These are phyloP conservation scores for Leptinotarsa defecta DNA, from an alignment of 1,140 invertebrate species.

Conservation along the genomic window DNA sequence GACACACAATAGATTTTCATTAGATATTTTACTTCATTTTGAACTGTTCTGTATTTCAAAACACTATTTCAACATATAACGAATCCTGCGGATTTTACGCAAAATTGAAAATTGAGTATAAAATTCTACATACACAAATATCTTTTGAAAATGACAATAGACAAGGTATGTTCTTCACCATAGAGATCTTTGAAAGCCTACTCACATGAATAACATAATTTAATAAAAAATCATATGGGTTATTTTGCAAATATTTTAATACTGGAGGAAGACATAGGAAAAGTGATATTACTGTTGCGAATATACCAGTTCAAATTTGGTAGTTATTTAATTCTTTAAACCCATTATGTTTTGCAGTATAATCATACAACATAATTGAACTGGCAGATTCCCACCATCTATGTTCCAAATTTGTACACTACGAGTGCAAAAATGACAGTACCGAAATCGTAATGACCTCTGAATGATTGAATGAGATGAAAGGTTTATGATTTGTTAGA, in stretches of 20 bases:
- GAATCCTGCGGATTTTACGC: background rate
- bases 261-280: background rate
- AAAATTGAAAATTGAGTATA: slow-evolving; percentile 35
- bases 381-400: background rate
- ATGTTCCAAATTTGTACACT: background rate
- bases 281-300: background rate
- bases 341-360: background rate
- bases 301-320: background rate
- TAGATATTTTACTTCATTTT: background rate
- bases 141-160: slow-evolving; percentile 51
- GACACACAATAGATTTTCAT: background rate
- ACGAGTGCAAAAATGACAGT: background rate
- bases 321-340: background rate
- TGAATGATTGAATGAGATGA: background rate
- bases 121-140: slow-evolving; percentile 52
- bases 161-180: slow-evolving; percentile 47
- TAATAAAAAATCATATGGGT: background rate
- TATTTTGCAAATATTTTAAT: background rate
- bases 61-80: background rate
- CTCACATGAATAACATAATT: slow-evolving; percentile 33
- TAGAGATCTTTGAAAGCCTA: slow-evolving; percentile 57
- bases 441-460: background rate
- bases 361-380: background rate
- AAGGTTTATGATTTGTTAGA: background rate
- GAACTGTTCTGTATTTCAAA: background rate